Percentiles rank a stretch among this genome's conserved stretches.
Evolutionary conservation across 2,888 invertebrate species (phyloP).

Genomic region (Panzeria rudis): DNA sequence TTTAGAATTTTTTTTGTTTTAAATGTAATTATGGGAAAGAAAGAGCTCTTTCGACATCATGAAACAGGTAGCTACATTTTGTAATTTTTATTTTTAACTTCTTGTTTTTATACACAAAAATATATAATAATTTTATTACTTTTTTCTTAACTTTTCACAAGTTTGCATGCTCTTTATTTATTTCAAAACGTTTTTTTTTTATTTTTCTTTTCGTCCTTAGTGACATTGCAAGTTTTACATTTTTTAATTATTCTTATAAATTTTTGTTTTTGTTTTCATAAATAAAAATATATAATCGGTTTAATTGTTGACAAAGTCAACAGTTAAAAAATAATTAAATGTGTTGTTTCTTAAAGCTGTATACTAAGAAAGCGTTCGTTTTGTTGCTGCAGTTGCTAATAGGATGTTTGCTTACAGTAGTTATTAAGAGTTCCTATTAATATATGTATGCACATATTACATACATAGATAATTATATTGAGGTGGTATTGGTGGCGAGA

Average conservation of each 20-base stretch:
- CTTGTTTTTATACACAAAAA: too few relatives aligned
- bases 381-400: slow-evolving; percentile 79
- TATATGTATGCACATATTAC: too few relatives aligned
- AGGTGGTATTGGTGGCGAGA: slow-evolving; percentile 53
- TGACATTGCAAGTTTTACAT: slow-evolving; percentile 78
- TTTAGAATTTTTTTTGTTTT: too few relatives aligned
- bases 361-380: slow-evolving; percentile 79
- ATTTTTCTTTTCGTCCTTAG: slow-evolving; percentile 76
- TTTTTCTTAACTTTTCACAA: slow-evolving; percentile 66
- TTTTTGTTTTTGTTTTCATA: slow-evolving; percentile 64
- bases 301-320: slow-evolving; percentile 72
- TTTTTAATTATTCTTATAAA: slow-evolving; percentile 67
- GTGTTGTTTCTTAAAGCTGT: slow-evolving; percentile 74
- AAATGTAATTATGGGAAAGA: too few relatives aligned
- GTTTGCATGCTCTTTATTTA: slow-evolving; percentile 78
- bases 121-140: too few relatives aligned
- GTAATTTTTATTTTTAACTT: too few relatives aligned
- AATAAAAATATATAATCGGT: slow-evolving; percentile 73
- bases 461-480: neutral
- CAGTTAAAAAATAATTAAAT: slow-evolving; percentile 64
- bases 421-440: slow-evolving; percentile 19
- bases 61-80: too few relatives aligned
- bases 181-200: slow-evolving; percentile 74
- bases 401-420: slow-evolving; percentile 9
- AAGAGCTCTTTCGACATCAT: too few relatives aligned